These are phyloP conservation scores for Lophochroa leadbeateri DNA, from an alignment of 2,113 vertebrate genomes.

Conservation along the genomic window DNA sequence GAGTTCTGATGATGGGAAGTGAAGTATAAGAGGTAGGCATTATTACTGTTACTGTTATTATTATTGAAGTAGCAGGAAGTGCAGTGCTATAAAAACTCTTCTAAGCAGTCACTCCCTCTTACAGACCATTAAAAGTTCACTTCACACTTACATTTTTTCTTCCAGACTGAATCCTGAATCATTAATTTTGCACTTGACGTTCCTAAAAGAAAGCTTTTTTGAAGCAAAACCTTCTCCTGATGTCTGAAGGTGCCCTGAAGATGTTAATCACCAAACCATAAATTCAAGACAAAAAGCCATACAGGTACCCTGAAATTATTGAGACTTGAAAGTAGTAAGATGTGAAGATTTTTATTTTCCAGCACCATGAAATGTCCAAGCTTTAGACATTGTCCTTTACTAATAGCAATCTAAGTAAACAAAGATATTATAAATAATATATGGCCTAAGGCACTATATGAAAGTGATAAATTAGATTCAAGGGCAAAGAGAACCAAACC, in stretches of 20 bases:
- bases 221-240: not conserved
- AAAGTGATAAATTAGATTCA: not conserved
- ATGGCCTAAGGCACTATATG: not conserved
- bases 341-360: not conserved
- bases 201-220: constrained; percentile 28
- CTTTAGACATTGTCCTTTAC: constrained; percentile 8
- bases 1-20: constrained; percentile 22
- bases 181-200: constrained; percentile 21
- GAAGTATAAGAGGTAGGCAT: not conserved
- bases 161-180: not conserved
- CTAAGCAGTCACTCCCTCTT: constrained; percentile 8
- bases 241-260: not conserved
- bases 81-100: constrained; percentile 20
- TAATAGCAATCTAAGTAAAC: constrained; percentile 8
- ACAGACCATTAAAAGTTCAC: constrained; percentile 35
- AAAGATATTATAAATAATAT: not conserved
- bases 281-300: not conserved
- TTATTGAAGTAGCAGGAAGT: constrained; percentile 29
- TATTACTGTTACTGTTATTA: constrained; percentile 25
- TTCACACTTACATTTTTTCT: constrained; percentile 23
- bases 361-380: not conserved
- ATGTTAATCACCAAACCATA: not conserved
- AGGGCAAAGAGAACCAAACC: not conserved
- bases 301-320: not conserved
- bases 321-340: not conserved